Evolutionary conservation across 2,113 vertebrate species (phyloP), one percentile per base, ranked within the genome.

Genomic region (Aphelocoma coerulescens): DNA sequence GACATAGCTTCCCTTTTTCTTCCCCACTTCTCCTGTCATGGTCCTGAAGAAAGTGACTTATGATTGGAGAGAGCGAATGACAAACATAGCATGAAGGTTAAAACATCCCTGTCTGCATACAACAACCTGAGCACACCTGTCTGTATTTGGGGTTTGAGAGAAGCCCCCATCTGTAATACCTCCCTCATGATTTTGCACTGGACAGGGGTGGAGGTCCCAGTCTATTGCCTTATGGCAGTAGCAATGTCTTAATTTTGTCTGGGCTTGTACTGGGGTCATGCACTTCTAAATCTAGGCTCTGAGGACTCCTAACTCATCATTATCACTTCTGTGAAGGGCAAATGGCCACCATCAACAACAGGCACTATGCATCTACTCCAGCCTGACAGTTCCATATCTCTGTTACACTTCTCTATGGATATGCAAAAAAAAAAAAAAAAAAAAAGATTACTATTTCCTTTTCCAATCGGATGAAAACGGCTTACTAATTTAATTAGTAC

Each of bases 291-390:
- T 77, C 13, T 21, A 27, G 23, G 16, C 18, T 35, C 76, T 59
- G 49, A 86, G 30, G 58, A 48, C 27, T 65, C 21, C 27, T 41
- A 57, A 6, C 3, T 14, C n/a, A 59, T 55, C 0, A 0, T 15
- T 75, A 21, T 19, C 16, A 27, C 16, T 68, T 43, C 12, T 21
- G 27, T 13, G 54, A 83, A 72, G 35, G 32, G 21, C 35, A 55
- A 65, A 33, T 10, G 15, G 3, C 16, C 41, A 49, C 26, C 21
- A 54, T 6, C 65, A 91, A 3, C 13, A 54, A 4, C 21, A 51
- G 23, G 11, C 13, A 61, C 9, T 11, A 55, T 21, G 16, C 5
- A 9, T 37, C 32, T 73, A 8, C 43, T 78, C 13, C 43, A 66
- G 26, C 28, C 28, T 28, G 37, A 59, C 26, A 21, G 17, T 7